phyloP scores from a whole-genome alignment of 2,113 vertebrate genomes.

The Actenoides hombroni region DNA sequence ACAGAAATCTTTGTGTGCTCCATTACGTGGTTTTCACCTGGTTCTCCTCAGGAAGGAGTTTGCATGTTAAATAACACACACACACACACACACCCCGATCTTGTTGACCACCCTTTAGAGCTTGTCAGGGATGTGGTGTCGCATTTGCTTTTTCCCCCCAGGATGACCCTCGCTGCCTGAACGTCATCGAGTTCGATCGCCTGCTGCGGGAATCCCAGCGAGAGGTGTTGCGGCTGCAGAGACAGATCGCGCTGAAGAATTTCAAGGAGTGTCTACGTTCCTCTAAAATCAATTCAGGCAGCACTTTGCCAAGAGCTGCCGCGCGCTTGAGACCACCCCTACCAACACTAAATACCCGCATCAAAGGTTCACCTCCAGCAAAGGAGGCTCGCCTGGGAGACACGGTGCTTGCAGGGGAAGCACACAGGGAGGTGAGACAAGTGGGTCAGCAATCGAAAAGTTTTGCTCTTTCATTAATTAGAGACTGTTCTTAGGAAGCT shows the following conservation, averaged over 20 bases:
- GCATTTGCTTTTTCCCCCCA: neutral
- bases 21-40: neutral
- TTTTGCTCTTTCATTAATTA: neutral
- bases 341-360: neutral
- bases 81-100: too few relatives aligned
- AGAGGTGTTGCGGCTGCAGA: constrained; percentile 92
- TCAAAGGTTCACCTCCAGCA: neutral
- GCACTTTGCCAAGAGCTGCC: neutral
- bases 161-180: constrained; percentile 72
- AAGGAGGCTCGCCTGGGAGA: neutral
- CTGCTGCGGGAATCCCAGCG: constrained; percentile 91
- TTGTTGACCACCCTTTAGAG: neutral
- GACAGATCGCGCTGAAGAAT: constrained; percentile 87
- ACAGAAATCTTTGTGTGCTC: neutral
- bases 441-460: rapidly evolving
- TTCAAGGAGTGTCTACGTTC: constrained; percentile 63
- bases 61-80: neutral
- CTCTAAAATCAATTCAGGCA: neutral
- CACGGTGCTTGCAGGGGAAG: neutral
- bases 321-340: rapidly evolving
- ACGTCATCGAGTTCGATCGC: constrained; percentile 82
- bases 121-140: rapidly evolving
- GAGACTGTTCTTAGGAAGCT: neutral
- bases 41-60: neutral
- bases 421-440: constrained; percentile 42